Evolutionary conservation across 2,888 invertebrate species (phyloP).

Genomic region (Acleris sparsana): DNA sequence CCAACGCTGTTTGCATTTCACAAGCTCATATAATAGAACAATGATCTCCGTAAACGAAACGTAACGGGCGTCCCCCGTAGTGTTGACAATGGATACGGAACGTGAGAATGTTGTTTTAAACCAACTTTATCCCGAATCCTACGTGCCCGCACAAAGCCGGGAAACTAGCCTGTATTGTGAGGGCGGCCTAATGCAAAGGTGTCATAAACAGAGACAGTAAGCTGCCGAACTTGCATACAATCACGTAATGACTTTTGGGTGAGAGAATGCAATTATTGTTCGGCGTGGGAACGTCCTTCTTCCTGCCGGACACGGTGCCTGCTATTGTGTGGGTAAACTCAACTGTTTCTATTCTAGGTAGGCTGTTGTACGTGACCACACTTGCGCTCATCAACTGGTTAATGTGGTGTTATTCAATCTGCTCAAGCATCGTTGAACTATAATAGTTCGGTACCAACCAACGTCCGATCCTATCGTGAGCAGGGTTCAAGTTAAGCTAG

Average conservation of each 20-base stretch:
- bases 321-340: neutral
- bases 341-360: constrained; percentile 13
- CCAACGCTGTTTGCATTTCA: constrained; percentile 71
- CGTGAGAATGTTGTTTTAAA: constrained; percentile 78
- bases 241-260: constrained; percentile 76
- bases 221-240: constrained; percentile 71
- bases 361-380: constrained; percentile 26
- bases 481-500: no score
- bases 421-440: no score
- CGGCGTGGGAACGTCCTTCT: constrained; percentile 72
- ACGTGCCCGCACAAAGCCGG: constrained; percentile 71
- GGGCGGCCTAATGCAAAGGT: constrained; percentile 69
- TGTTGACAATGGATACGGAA: constrained; percentile 74
- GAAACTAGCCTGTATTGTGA: constrained; percentile 59
- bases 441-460: no score
- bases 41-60: constrained; percentile 69
- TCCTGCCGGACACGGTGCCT: constrained; percentile 49
- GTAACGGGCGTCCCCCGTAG: constrained; percentile 66
- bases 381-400: neutral
- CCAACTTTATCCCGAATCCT: constrained; percentile 65
- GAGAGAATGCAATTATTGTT: constrained; percentile 73
- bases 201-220: constrained; percentile 70
- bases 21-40: constrained; percentile 71
- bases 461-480: no score
- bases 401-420: no score